Percentiles rank a stretch among this genome's conserved stretches.
Conservation (phyloP, 2,797 vertebrate genomes). For the Artibeus lituratus region DNA sequence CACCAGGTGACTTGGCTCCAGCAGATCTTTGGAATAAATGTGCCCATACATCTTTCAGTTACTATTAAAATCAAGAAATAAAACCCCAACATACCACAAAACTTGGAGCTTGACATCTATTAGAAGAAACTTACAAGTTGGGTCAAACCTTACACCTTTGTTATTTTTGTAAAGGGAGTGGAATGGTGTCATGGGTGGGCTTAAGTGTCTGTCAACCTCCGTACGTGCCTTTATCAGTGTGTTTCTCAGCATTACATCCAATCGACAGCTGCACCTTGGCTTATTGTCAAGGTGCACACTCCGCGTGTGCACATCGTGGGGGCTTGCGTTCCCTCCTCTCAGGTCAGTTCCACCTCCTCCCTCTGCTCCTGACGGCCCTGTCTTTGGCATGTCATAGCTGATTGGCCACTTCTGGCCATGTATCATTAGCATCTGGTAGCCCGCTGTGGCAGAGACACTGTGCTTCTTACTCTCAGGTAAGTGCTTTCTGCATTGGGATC, state of each 20-base stretch:
- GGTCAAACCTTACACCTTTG: not conserved
- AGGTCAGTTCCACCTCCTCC: not conserved
- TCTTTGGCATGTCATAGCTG: not conserved
- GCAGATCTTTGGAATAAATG: not conserved
- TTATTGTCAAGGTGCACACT: not conserved
- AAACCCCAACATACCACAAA: not conserved
- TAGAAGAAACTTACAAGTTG: not conserved
- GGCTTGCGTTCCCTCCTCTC: not conserved
- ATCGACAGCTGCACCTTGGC: not conserved
- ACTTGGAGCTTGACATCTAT: not conserved
- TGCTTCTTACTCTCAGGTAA: not conserved
- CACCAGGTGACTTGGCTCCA: not conserved
- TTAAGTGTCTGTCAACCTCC: not conserved
- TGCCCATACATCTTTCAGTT: not conserved
- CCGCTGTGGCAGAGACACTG: not conserved
- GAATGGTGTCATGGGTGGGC: not conserved
- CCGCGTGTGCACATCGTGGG: not conserved
- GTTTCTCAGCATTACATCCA: not conserved
- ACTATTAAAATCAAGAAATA: not conserved
- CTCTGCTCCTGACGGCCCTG: not conserved
- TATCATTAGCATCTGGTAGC: not conserved
- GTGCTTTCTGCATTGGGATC: not conserved
- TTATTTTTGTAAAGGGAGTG: not conserved
- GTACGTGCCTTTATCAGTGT: not conserved
- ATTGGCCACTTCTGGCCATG: not conserved